Base-by-base conservation (phyloP, 2,888 invertebrate genomes). In the Therioaphis trifolii region DNA sequence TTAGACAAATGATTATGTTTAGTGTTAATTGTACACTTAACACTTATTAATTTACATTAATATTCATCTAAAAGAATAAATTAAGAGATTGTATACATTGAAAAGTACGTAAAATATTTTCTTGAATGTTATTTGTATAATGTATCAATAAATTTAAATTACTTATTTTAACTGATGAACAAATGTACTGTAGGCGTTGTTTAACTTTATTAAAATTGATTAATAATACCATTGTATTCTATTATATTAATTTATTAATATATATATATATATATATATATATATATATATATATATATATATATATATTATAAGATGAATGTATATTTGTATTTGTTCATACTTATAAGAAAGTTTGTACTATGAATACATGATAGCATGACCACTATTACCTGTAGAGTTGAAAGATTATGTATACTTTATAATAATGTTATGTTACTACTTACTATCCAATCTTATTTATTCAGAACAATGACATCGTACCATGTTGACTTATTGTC, bases 141-240 rank as follows among this genome's bases (percentile, higher is more conserved):
- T 75, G 58, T 74, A 74, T 76, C 27, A 49, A 49, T 29, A 21
- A 63, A 40, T 61, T 46, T n/a, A 27, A 29, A 46, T 77, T 66
- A 49, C 63, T 77, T 49, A 77, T 35, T 52, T 21, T 49, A 52
- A 77, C 66, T 68, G 11, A 52, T 35, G 49, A 66, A 52, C 5
- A 77, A n/a, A 49, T 77, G 63, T 49, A 72, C 9, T 72, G 12
- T 77, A 77, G 43, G n/a, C n/a, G n/a, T 21, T 77, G 49, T 66
- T 49, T 66, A 29, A 43, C 11, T 27, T 29, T 2, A 63, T 63
- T 63, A 46, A 49, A 46, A 63, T 49, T 49, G n/a, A 5, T 76
- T 24, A 63, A 63, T 3, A 7, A 46, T 46, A 29, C 61, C 14
- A 61, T 21, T 76, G 43, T 63, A 76, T 46, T 63, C 29, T 76